These are phyloP conservation scores for Rhodinocichla rosea DNA, from an alignment of 2,113 vertebrate genomes.

Conservation along the genomic window DNA sequence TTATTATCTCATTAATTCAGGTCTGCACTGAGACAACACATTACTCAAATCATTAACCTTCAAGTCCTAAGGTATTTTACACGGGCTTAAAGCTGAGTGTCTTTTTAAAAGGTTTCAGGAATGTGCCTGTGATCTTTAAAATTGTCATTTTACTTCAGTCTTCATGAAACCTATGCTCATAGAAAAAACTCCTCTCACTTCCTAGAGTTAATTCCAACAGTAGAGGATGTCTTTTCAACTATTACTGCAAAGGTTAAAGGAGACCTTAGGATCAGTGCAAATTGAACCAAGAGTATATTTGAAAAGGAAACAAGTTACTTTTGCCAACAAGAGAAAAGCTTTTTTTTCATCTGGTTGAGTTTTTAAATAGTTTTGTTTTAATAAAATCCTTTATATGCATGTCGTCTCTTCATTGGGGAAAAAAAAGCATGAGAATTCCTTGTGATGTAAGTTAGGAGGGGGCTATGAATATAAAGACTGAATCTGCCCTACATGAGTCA, in stretches of 20 bases:
- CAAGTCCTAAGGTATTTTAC: neutral
- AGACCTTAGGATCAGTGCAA: neutral
- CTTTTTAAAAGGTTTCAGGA: neutral
- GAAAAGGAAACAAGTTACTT: neutral
- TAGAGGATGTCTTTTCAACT: neutral
- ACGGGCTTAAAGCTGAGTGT: neutral
- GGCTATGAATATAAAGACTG: neutral
- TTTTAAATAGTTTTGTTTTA: neutral
- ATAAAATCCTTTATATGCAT: neutral
- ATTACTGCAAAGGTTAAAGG: neutral
- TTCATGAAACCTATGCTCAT: constrained; percentile 3
- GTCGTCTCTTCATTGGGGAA: neutral
- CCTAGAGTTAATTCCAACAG: constrained; percentile 11
- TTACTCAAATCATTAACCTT: neutral
- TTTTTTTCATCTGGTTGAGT: neutral
- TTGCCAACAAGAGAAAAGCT: neutral
- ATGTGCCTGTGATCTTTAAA: constrained; percentile 8
- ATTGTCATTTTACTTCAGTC: neutral
- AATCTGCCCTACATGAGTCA: neutral
- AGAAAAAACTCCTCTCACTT: neutral
- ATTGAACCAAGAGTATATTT: neutral
- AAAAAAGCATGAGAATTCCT: accelerated
- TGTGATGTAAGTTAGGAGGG: neutral
- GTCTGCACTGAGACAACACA: neutral
- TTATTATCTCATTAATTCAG: neutral